phyloP scores from a whole-genome alignment of 1,140 invertebrate genomes.

The Drosophila orosa region DNA sequence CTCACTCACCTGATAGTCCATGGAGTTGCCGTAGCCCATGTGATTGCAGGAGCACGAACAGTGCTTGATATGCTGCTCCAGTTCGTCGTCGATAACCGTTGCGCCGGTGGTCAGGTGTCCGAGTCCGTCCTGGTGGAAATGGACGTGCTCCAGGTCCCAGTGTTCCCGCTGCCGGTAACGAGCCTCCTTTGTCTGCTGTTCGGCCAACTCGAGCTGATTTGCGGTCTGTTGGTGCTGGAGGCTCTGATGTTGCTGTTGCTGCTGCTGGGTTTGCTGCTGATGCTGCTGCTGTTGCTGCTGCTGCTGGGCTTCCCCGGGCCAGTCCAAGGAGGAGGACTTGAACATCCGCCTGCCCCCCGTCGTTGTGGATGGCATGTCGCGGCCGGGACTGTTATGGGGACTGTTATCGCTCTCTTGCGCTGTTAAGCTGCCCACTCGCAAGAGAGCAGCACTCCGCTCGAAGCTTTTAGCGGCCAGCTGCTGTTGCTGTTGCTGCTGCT shows the following conservation, averaged over 20 bases:
- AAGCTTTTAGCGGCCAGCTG: constrained; percentile 66
- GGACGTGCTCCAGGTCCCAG: constrained; percentile 34
- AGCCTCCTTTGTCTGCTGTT: constrained; percentile 57
- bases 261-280: constrained; percentile 21
- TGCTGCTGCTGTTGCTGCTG: constrained; percentile 34
- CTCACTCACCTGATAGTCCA: constrained; percentile 92
- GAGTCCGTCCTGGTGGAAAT: constrained; percentile 40
- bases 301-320: constrained; percentile 29
- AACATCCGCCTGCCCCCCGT: constrained; percentile 39
- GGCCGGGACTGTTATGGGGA: constrained; percentile 35
- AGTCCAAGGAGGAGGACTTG: constrained; percentile 66
- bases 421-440: constrained; percentile 68
- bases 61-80: constrained; percentile 93
- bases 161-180: constrained; percentile 44
- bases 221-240: constrained; percentile 39
- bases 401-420: constrained; percentile 66
- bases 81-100: constrained; percentile 88
- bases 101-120: constrained; percentile 71
- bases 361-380: constrained; percentile 56
- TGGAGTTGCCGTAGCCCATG: constrained; percentile 95
- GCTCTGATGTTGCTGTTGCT: constrained; percentile 47
- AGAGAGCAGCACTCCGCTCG: constrained; percentile 58
- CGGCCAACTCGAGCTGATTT: constrained; percentile 57
- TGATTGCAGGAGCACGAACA: constrained; percentile 95
- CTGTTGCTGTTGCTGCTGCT: constrained; percentile 11